Conservation (phyloP, 1,140 invertebrate genomes). For the Heliothis subflexa region DNA sequence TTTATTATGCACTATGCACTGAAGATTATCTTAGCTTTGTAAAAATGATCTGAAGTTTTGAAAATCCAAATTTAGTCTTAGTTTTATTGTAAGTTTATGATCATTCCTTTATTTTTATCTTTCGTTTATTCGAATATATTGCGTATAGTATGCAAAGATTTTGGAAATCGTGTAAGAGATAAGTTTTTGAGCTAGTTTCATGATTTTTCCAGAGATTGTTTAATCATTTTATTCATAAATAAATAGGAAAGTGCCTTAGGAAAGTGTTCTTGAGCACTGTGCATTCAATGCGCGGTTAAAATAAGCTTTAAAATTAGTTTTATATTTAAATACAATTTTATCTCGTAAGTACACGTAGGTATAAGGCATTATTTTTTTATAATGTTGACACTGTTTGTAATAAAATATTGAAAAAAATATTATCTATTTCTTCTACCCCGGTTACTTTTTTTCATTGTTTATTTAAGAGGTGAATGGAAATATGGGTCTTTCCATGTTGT, state of each 20-base stretch:
- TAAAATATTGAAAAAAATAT: conserved; percentile 5
- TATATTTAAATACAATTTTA: conserved; percentile 1
- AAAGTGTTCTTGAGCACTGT: conserved; percentile 43
- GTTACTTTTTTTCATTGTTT: too few species aligned
- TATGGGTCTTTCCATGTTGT: too few species aligned
- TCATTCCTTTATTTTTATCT: conserved; percentile 28
- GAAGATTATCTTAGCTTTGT: background rate
- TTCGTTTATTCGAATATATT: background rate
- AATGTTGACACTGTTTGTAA: conserved; percentile 42
- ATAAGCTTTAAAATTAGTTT: conserved; percentile 48
- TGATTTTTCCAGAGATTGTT: too few species aligned
- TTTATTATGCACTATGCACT: background rate
- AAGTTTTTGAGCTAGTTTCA: too few species aligned
- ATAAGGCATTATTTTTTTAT: conserved; percentile 43
- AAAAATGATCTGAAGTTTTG: background rate
- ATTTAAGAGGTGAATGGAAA: too few species aligned
- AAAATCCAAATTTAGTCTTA: conserved; percentile 7
- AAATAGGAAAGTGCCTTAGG: conserved; percentile 35
- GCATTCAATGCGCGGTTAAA: conserved; percentile 46
- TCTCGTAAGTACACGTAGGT: conserved; percentile 13
- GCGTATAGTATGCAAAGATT: background rate
- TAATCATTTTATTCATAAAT: too few species aligned
- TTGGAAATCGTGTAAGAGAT: too few species aligned
- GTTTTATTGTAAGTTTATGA: background rate
- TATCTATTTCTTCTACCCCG: background rate